Conservation (phyloP, 2,113 vertebrate species). For the Hydropotes inermis region DNA sequence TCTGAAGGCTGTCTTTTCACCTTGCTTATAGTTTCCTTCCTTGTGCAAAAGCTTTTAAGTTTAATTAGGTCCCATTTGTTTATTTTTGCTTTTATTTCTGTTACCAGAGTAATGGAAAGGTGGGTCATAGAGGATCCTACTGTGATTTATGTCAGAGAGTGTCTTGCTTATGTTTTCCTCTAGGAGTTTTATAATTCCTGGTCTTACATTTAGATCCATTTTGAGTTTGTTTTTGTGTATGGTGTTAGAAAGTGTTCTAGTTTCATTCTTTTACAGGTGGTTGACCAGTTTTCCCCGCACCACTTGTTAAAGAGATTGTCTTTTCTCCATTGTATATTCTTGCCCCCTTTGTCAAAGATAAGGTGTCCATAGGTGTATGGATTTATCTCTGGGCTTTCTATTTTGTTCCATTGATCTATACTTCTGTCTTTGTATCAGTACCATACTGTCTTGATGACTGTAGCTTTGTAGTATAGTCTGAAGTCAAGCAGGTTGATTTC, state of each 20-base stretch:
- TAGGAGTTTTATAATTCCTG: background rate
- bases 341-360: background rate
- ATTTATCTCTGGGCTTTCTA: background rate
- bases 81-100: background rate
- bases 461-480: background rate
- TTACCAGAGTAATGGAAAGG: background rate
- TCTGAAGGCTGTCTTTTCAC: background rate
- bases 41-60: background rate
- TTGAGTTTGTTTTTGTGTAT: background rate
- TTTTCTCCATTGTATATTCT: background rate
- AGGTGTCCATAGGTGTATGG: background rate
- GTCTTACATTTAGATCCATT: background rate
- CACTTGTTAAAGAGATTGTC: background rate
- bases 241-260: background rate
- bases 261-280: background rate
- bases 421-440: background rate
- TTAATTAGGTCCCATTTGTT: background rate
- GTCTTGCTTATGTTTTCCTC: background rate
- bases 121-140: background rate
- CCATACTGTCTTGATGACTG: background rate
- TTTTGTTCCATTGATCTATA: background rate
- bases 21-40: background rate
- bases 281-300: background rate
- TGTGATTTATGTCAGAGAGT: background rate
- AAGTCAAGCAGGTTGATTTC: background rate